phyloP scores from a whole-genome alignment of 2,888 invertebrate genomes.

The Adelphocoris suturalis region DNA sequence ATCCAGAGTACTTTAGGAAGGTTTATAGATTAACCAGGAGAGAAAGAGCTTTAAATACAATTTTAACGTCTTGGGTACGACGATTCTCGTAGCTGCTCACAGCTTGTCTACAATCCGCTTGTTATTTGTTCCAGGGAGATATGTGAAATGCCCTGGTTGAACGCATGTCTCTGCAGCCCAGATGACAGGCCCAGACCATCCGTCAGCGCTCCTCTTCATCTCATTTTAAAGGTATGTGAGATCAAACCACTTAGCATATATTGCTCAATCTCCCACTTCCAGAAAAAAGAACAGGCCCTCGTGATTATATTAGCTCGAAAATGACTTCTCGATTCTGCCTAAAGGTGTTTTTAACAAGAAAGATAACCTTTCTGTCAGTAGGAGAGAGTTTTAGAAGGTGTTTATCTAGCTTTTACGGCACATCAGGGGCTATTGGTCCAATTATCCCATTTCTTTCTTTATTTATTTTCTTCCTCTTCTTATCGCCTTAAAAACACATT shows the following conservation, averaged over 20 bases:
- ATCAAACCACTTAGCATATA: conserved; percentile 24
- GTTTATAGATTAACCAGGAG: no score
- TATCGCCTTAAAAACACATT: conserved; percentile 26
- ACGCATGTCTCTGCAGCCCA: conserved; percentile 75
- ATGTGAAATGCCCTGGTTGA: conserved; percentile 75
- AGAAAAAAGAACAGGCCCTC: conserved; percentile 3
- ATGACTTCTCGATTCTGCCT: conserved; percentile 37
- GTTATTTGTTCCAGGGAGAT: conserved; percentile 60
- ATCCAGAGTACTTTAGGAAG: no score
- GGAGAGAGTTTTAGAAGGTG: conserved; percentile 10
- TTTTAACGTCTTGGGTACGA: no score
- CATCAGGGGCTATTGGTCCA: conserved; percentile 31
- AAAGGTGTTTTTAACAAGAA: not conserved
- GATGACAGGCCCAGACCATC: conserved; percentile 75
- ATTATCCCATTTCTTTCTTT: conserved; percentile 17
- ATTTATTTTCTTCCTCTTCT: not conserved
- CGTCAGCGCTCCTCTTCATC: conserved; percentile 76
- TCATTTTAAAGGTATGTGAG: conserved; percentile 75
- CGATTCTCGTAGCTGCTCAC: no score
- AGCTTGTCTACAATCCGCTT: no score
- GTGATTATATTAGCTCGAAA: conserved; percentile 26
- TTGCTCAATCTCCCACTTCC: conserved; percentile 40
- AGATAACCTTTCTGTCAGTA: conserved; percentile 12
- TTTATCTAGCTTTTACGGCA: conserved; percentile 38
- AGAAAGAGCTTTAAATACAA: no score